These are phyloP conservation scores for Sebastes miniatus DNA, from an alignment of 2,797 vertebrate species.

Conservation along the genomic window DNA sequence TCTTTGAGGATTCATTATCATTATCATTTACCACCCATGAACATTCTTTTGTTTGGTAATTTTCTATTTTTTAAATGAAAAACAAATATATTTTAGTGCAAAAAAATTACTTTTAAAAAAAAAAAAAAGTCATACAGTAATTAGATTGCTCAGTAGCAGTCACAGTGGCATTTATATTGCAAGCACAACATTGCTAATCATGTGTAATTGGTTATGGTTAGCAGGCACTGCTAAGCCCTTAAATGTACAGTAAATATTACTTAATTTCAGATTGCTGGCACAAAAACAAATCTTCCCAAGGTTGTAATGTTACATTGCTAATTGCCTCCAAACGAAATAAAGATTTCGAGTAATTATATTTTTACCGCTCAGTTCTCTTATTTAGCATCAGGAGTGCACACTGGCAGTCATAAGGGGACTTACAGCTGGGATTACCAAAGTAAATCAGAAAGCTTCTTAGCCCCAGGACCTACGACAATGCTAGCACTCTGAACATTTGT, in stretches of 20 bases:
- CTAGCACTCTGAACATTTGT: conserved; percentile 31
- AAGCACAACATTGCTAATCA: conserved; percentile 12
- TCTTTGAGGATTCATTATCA: neutral
- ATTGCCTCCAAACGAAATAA: conserved; percentile 65
- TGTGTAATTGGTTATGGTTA: conserved; percentile 32
- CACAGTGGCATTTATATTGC: conserved; percentile 9
- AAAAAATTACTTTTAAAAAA: neutral
- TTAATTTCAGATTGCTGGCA: conserved; percentile 16
- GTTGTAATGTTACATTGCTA: conserved; percentile 50
- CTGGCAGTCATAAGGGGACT: conserved; percentile 65
- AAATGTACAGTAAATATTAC: conserved; percentile 47
- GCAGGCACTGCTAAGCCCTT: conserved; percentile 1
- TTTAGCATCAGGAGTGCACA: conserved; percentile 53
- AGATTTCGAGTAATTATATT: conserved; percentile 70
- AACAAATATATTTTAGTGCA: neutral
- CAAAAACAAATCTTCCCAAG: conserved; percentile 36
- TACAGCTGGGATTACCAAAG: conserved; percentile 76
- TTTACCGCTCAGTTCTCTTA: conserved; percentile 44
- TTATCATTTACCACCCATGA: neutral
- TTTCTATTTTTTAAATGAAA: neutral
- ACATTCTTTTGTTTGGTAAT: neutral
- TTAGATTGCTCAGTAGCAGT: neutral
- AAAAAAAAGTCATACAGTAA: neutral
- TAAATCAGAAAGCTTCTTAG: conserved; percentile 79
- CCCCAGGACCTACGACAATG: conserved; percentile 50